Evolutionary conservation across 2,113 vertebrate species (phyloP).

Genomic region (Octodon degus): DNA sequence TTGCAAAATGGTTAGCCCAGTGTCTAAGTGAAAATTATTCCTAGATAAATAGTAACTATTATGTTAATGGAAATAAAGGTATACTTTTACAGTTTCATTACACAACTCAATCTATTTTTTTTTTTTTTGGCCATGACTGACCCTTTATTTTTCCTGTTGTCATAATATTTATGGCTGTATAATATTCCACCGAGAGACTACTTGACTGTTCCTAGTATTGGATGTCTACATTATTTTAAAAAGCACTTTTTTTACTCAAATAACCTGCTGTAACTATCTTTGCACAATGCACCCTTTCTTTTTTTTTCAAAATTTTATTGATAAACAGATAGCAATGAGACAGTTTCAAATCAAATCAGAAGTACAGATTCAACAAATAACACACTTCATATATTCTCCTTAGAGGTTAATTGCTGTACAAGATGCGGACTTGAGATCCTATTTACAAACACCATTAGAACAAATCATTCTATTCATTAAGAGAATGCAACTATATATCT

Average conservation of each 20-base stretch:
- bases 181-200: background rate
- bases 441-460: too few relatives aligned
- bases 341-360: too few relatives aligned
- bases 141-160: background rate
- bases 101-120: constrained; percentile 9
- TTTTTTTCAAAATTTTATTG: too few relatives aligned
- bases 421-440: too few relatives aligned
- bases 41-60: background rate
- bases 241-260: background rate
- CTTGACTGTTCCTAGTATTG: background rate
- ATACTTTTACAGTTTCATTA: background rate
- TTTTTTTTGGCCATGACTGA: background rate
- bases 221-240: constrained; percentile 17
- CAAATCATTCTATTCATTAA: too few relatives aligned
- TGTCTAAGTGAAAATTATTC: constrained; percentile 5
- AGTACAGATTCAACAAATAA: too few relatives aligned
- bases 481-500: too few relatives aligned
- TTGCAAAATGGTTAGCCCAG: background rate
- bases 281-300: background rate
- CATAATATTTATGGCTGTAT: background rate
- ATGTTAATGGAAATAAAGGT: background rate
- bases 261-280: background rate
- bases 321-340: too few relatives aligned
- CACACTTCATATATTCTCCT: too few relatives aligned
- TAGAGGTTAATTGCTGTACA: too few relatives aligned